phyloP scores from a whole-genome alignment of 2,888 invertebrate genomes.

The Neoitamus cyanurus region DNA sequence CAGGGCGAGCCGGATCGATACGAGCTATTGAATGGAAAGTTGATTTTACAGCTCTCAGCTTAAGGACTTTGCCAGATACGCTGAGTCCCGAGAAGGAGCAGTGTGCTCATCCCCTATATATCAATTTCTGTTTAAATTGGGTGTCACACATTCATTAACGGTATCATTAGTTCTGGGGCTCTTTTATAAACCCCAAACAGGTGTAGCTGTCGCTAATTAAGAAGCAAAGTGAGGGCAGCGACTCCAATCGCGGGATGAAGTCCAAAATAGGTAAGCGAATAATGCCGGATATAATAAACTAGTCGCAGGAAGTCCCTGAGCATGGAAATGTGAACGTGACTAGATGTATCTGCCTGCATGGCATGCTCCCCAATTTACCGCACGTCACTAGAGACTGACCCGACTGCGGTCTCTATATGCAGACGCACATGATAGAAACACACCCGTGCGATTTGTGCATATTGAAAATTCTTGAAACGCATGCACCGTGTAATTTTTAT shows the following conservation, averaged over 20 bases:
- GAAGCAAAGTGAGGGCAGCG: not conserved
- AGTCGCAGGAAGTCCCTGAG: not conserved
- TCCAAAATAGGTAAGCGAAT: not conserved
- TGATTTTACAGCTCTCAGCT: not conserved
- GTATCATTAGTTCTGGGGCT: not conserved
- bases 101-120: not conserved
- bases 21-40: not conserved
- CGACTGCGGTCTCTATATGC: not conserved
- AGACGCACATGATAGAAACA: not conserved
- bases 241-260: not conserved
- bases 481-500: slow-evolving; percentile 8
- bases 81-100: not conserved
- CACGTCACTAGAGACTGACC: not conserved
- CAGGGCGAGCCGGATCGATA: not conserved
- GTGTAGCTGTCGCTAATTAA: not conserved
- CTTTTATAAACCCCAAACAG: not conserved
- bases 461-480: not conserved
- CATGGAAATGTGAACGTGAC: not conserved
- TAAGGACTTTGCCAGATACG: not conserved
- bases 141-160: not conserved
- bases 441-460: not conserved
- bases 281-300: not conserved
- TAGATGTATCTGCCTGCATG: not conserved
- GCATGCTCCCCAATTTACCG: not conserved
- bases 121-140: not conserved